Evolutionary conservation across 1,140 invertebrate species (phyloP).

Genomic region (Ditylenchus dipsaci): DNA sequence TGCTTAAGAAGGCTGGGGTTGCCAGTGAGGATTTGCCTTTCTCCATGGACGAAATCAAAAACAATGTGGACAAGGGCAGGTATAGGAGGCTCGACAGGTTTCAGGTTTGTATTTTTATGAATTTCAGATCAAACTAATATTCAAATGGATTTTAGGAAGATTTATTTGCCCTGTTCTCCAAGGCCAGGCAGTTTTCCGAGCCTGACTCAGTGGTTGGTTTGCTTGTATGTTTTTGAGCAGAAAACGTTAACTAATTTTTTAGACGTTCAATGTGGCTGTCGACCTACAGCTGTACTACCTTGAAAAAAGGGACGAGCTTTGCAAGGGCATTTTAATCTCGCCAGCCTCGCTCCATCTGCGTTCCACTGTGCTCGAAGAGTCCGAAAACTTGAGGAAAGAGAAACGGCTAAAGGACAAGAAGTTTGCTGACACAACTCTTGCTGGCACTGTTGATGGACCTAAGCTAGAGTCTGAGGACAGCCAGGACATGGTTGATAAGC

Average conservation of each 20-base stretch:
- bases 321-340: conserved; percentile 69
- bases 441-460: too few relatives aligned
- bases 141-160: neutral
- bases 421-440: neutral
- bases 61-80: conserved; percentile 67
- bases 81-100: conserved; percentile 88
- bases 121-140: too few relatives aligned
- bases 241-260: conserved; percentile 47
- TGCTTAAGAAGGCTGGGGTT: conserved; percentile 71
- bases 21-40: conserved; percentile 61
- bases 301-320: conserved; percentile 64
- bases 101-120: conserved; percentile 84
- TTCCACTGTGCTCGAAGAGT: conserved; percentile 24
- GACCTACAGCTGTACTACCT: conserved; percentile 89
- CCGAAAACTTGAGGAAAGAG: conserved; percentile 28
- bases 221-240: neutral
- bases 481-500: too few relatives aligned
- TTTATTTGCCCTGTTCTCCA: neutral
- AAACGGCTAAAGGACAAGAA: neutral
- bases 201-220: neutral
- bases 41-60: conserved; percentile 63
- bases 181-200: neutral
- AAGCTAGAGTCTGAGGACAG: too few relatives aligned
- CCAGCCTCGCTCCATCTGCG: conserved; percentile 76
- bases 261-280: conserved; percentile 87